Conservation (phyloP, 2,888 invertebrate species). For the Helleia helle region DNA sequence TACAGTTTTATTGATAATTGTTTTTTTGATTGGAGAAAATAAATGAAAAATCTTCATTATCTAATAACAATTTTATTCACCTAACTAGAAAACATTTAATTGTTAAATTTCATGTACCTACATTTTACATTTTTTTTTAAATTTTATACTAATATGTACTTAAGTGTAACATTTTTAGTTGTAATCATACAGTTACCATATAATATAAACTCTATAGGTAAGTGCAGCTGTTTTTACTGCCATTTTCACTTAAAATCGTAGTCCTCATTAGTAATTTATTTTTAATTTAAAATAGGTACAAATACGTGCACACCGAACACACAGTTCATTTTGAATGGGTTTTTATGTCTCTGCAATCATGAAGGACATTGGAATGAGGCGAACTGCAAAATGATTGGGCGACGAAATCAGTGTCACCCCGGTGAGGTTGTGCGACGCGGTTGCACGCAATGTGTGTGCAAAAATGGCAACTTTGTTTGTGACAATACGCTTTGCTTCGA, state of each 20-base stretch:
- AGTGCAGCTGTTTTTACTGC: constrained; percentile 1
- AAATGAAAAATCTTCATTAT: constrained; percentile 25
- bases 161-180: constrained; percentile 34
- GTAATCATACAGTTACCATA: constrained; percentile 32
- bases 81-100: constrained; percentile 23
- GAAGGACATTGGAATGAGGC: constrained; percentile 41
- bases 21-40: constrained; percentile 9
- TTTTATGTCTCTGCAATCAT: constrained; percentile 42
- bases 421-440: constrained; percentile 49
- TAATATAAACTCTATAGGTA: constrained; percentile 19
- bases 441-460: constrained; percentile 52
- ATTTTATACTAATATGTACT: constrained; percentile 36
- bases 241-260: too few species aligned
- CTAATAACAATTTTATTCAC: constrained; percentile 28
- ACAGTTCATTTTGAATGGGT: constrained; percentile 41
- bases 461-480: constrained; percentile 42
- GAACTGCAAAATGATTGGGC: constrained; percentile 33
- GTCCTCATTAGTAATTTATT: too few species aligned
- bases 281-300: constrained; percentile 17
- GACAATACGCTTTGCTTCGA: constrained; percentile 35
- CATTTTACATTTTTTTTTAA: constrained; percentile 19
- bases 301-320: constrained; percentile 52
- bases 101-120: constrained; percentile 32
- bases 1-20: too few species aligned
- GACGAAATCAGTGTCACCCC: constrained; percentile 37